These are phyloP conservation scores for Scaptomyza reducta DNA, from an alignment of 2,888 invertebrate genomes.

Conservation along the genomic window DNA sequence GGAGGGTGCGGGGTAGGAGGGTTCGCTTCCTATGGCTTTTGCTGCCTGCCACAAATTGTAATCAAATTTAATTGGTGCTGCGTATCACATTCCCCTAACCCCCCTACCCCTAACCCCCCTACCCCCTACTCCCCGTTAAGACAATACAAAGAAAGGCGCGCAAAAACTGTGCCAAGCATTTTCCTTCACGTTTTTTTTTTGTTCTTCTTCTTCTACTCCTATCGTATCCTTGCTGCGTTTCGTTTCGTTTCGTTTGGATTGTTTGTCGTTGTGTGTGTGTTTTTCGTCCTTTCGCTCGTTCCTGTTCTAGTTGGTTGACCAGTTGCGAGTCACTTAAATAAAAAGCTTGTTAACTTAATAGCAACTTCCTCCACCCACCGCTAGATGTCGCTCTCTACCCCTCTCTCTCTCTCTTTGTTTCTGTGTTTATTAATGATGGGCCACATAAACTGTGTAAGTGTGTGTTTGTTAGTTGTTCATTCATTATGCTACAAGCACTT, in stretches of 20 bases:
- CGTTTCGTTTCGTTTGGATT: neutral
- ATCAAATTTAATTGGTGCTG: constrained; percentile 75
- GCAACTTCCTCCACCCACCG: constrained; percentile 44
- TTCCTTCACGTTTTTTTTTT: no score
- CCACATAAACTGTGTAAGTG: neutral
- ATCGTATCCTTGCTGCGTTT: no score
- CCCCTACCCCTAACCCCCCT: neutral
- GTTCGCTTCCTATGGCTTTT: constrained; percentile 29
- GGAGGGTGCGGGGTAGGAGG: neutral
- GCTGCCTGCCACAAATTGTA: constrained; percentile 62
- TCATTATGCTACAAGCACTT: constrained; percentile 25
- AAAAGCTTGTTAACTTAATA: constrained; percentile 79
- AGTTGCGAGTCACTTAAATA: constrained; percentile 67
- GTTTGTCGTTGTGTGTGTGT: constrained; percentile 9
- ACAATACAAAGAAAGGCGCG: constrained; percentile 46
- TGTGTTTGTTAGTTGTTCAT: constrained; percentile 10
- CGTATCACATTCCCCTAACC: constrained; percentile 10
- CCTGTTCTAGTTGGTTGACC: constrained; percentile 45
- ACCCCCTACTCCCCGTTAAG: neutral
- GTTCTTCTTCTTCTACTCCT: no score
- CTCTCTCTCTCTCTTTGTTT: constrained; percentile 47
- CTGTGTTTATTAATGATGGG: constrained; percentile 59
- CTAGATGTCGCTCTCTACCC: neutral
- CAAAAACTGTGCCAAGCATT: constrained; percentile 47
- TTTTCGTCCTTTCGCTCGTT: constrained; percentile 19